Base-by-base conservation (phyloP, 1,140 invertebrate genomes). In the Penaeus japonicus region DNA sequence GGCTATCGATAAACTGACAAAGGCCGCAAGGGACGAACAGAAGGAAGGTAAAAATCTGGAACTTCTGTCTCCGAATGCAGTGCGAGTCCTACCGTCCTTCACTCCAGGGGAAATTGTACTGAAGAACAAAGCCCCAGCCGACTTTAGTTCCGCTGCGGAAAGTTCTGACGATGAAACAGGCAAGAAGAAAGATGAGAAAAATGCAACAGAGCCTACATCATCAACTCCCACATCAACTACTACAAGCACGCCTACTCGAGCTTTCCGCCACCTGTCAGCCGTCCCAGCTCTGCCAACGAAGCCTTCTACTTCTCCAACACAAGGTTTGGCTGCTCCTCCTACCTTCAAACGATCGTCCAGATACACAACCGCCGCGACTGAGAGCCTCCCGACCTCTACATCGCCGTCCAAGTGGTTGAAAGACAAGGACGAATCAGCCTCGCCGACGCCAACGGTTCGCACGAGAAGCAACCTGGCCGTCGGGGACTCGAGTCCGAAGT, bases 61-160 rank as follows among this genome's bases (percentile, higher is more conserved):
- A 17, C 70, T 73, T 47, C 55, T 75, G 17, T 87, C 89, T 84
- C 89, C 89, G 18, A 90, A 87, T 15, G 89, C 85, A 27, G 85
- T 87, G 32, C 55, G 79, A 90, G 89, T 90, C 5, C 47, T 85
- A 22, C 81, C 87, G 20, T 54, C 32, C 77, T 82, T 82, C 62
- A 79, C 32, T 62, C 57, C 84, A 35, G 53, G 77, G 10, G 79
- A 89, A 22, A 47, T 82, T 24, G 78, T 78, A 22, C 27, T 88
- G 22, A 88, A 85, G 70, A 90, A 89, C 70, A 90, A 90, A 82
- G 90, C 89, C 20, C 90, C 90, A 5, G 90, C 90, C 27, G 90
- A 90, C 73, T 90, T 90, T 84, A 90, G 85, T 18, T 90, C 90
- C 17, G 90, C 77, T 2, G 89, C 89, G 2, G 90, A 90, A 35